A percentile compares a stretch with the other conserved stretches of the same genome.
phyloP scores from a whole-genome alignment of 2,797 vertebrate genomes.

The Myioborus melanocephalus region DNA sequence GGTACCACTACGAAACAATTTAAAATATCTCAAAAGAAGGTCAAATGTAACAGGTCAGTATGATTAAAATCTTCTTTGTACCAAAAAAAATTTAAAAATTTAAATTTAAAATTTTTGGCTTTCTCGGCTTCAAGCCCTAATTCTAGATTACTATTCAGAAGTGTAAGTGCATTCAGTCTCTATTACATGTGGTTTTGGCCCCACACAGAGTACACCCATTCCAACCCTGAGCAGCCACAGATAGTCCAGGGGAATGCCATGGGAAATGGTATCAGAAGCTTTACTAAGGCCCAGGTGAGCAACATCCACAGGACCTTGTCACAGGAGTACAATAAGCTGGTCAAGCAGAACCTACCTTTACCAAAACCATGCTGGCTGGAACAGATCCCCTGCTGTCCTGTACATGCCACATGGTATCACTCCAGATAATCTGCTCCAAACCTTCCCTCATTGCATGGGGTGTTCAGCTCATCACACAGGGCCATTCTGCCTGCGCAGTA shows the following conservation, averaged over 20 bases:
- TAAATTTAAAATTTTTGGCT: not conserved
- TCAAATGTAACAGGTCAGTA: not conserved
- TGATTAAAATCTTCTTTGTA: not conserved
- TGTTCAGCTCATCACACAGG: not conserved
- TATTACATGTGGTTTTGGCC: not conserved
- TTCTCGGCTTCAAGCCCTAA: not conserved
- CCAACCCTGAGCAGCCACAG: not conserved
- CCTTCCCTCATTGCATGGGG: not conserved
- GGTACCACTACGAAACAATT: not conserved
- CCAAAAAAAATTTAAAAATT: not conserved
- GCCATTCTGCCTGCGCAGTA: not conserved
- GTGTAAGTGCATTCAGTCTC: not conserved
- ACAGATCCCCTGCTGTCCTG: not conserved
- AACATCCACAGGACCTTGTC: not conserved
- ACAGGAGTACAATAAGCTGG: rapidly evolving
- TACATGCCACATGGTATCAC: not conserved
- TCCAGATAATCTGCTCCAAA: not conserved
- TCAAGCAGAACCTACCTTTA: not conserved
- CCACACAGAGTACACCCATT: rapidly evolving
- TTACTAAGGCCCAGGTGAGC: not conserved
- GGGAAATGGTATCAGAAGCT: not conserved
- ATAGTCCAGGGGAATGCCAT: not conserved
- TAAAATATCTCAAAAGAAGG: not conserved
- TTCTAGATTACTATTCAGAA: not conserved
- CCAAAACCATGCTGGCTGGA: not conserved